Conservation (phyloP, 2,113 vertebrate genomes). For the Crotophaga sulcirostris region DNA sequence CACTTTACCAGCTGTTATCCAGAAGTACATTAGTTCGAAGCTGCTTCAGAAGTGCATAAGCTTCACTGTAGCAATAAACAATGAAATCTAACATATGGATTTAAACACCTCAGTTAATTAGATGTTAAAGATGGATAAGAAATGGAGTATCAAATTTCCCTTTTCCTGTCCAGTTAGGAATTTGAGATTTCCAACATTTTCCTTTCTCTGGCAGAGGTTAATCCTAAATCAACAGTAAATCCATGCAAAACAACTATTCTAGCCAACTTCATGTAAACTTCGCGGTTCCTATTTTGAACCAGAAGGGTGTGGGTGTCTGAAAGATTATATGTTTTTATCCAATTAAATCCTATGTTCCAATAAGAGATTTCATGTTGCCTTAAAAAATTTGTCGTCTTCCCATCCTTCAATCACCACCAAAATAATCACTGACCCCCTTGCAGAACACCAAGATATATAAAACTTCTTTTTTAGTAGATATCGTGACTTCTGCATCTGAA, state of each 20-base stretch:
- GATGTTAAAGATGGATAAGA: background rate
- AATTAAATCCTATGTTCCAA: no score
- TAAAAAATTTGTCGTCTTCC: background rate
- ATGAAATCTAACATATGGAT: background rate
- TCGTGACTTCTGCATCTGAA: background rate
- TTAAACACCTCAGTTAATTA: background rate
- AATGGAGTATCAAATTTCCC: background rate
- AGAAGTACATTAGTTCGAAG: background rate
- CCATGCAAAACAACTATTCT: background rate
- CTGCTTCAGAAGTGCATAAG: background rate
- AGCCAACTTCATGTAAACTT: background rate
- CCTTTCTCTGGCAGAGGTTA: background rate
- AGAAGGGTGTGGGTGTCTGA: no score
- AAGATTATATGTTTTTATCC: background rate
- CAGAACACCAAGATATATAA: background rate
- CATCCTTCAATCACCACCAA: background rate
- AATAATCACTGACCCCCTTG: background rate
- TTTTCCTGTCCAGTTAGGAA: background rate
- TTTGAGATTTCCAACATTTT: background rate
- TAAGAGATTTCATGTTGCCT: background rate
- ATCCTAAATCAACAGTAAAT: background rate
- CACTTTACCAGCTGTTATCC: background rate
- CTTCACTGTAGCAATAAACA: background rate
- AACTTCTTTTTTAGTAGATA: background rate
- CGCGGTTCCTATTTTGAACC: background rate